Evolutionary conservation across 2,797 vertebrate genomes (phyloP), one percentile per base, ranked within the genome.

Genomic region (Sebastes taczanowskii): DNA sequence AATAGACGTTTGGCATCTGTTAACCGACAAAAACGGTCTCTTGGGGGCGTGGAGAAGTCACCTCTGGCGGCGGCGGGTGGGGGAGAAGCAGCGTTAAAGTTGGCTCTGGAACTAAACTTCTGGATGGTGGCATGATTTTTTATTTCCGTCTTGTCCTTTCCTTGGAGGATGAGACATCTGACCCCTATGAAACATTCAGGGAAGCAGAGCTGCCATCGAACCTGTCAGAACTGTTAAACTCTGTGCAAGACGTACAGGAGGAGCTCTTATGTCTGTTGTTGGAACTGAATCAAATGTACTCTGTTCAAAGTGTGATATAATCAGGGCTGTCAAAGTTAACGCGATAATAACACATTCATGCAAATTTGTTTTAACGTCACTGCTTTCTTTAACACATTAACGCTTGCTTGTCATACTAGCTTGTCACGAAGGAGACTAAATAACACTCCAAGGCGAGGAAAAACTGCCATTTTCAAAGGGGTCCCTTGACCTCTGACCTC

Each of bases 1-100:
- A 46, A 63, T 27, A 29, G 64, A 79, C 70, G 20, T 60, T 70
- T 55, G 10, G 34, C 75, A 64, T 25, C 2, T 84, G 80, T 63
- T 70, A 13, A 34, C 59, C 2, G 52, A 4, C n/a, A 18, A 4
- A 23, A 0, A 2, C 13, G 0, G 18, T 16, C 66, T 55, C 69
- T 5, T 0, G 30, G 70, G 71, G 71, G 62, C 13, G n/a, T 34
- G 14, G 35, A 52, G 58, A 70, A 64, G 68, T 71, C 23, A 46
- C 56, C 49, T 77, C 38, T 27, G 35, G 35, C 5, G 35, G 11
- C 5, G 27, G 27, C 27, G 1, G 27, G 27, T 27, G 27, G 35
- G 35, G 61, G 42, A 77, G 56, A 35, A 2, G 55, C 32, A 56
- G 56, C 34, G 2, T 23, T 38, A 20, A 38, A 30, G 11, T n/a